Percentiles rank a stretch among this genome's conserved stretches.
These are phyloP conservation scores for Crotophaga sulcirostris DNA, from an alignment of 2,113 vertebrate genomes.

Conservation along the genomic window DNA sequence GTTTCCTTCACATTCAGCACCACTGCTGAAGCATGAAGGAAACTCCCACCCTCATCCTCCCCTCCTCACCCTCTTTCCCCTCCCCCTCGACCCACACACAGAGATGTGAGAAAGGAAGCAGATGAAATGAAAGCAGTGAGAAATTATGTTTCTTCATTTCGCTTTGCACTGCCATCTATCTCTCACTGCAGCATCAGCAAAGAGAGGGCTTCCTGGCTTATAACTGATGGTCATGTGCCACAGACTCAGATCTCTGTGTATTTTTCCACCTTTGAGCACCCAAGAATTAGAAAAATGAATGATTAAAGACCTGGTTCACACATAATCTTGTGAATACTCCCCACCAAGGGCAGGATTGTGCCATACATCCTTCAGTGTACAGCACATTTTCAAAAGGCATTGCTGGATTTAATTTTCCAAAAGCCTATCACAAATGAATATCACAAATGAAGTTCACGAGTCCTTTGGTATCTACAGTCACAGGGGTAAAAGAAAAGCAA, in stretches of 20 bases:
- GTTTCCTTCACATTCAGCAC: slow-evolving; percentile 66
- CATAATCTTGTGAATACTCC: rapidly evolving
- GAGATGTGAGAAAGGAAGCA: slow-evolving; percentile 57
- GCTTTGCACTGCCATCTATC: not conserved
- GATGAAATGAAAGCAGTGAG: slow-evolving; percentile 16
- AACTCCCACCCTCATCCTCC: slow-evolving; percentile 55
- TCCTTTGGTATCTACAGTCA: not conserved
- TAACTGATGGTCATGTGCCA: not conserved
- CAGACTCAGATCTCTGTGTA: rapidly evolving
- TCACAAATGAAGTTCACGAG: not conserved
- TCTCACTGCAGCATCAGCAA: not conserved
- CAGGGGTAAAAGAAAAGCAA: not conserved
- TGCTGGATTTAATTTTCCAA: not conserved
- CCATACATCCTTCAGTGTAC: not conserved
- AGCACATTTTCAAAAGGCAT: not conserved
- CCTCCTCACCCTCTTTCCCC: slow-evolving; percentile 27
- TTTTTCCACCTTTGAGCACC: not conserved
- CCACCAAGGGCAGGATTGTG: not conserved
- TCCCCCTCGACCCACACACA: slow-evolving; percentile 56
- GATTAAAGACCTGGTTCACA: not conserved
- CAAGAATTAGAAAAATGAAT: not conserved
- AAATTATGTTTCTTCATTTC: not conserved
- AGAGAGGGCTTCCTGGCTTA: not conserved
- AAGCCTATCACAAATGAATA: not conserved
- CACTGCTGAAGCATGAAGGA: slow-evolving; percentile 68